Base-by-base conservation (phyloP, 2,113 vertebrate species). In the Pleuronectes platessa region DNA sequence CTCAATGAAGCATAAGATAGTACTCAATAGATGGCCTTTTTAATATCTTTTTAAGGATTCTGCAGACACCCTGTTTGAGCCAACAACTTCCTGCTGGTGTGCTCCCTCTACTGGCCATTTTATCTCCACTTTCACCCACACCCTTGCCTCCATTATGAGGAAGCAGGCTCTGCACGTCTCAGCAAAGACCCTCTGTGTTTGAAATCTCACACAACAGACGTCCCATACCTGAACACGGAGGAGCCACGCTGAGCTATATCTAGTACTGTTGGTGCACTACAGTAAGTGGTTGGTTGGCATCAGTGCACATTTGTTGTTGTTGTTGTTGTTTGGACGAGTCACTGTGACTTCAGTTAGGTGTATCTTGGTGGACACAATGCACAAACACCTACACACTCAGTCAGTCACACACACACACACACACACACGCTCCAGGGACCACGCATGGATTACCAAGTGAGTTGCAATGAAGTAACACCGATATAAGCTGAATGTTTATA, bases 341-440 rank as follows among this genome's bases (percentile, higher is more conserved):
- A 24, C 71, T 26, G 61, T 56, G 51, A 74, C 55, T 71, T 47
- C 13, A 3, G 62, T 24, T 55, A 26, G 27, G 61, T 70, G 37
- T 61, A 74, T 71, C 68, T 84, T n/a, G n/a, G 68, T 85, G 74
- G 69, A 45, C 45, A 71, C 35, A 83, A 85, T 54, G 74, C 64
- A 74, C 67, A 74, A 77, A 68, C 74, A 74, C 67, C 12, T 61
- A 26, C 61, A 75, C 65, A 78, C 71, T 61, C 71, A 21, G 40
- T 82, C 81, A 66, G 58, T 67, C 84, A 82, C 83, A 85, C 81
- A 71, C 13, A 88, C 68, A 88, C 77, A 90, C 63, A 45, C 82
- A 45, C 9, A 37, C 18, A 27, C 13, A 27, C 10, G 6, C 54
- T 82, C 67, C 83, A 91, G 83, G 90, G 90, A 89, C 90, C 89